These are phyloP conservation scores for Drosophila mojavensis DNA, from an alignment of 1,140 invertebrate species.

Conservation along the genomic window DNA sequence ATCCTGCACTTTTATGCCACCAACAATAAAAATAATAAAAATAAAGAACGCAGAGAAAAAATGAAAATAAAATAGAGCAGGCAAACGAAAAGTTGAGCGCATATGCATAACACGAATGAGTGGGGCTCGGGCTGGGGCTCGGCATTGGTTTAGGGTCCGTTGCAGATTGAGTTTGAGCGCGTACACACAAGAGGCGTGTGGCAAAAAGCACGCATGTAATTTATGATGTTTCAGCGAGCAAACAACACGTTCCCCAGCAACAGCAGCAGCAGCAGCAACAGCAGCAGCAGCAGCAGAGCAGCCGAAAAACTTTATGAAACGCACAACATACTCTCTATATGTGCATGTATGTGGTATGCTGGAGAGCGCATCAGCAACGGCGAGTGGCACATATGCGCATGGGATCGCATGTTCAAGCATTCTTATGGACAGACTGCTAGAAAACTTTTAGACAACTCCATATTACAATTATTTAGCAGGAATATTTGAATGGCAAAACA, in stretches of 20 bases:
- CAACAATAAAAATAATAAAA: slow-evolving; percentile 13
- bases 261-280: neutral
- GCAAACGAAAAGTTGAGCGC: slow-evolving; percentile 18
- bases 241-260: slow-evolving; percentile 67
- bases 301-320: slow-evolving; percentile 63
- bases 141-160: neutral
- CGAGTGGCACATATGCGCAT: slow-evolving; percentile 36
- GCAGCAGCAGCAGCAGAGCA: neutral
- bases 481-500: neutral
- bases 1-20: slow-evolving; percentile 22
- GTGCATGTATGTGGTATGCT: too few species aligned
- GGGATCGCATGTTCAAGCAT: slow-evolving; percentile 22
- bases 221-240: slow-evolving; percentile 81
- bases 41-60: neutral
- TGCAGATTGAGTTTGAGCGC: slow-evolving; percentile 70
- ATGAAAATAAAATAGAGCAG: neutral
- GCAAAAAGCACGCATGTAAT: slow-evolving; percentile 79
- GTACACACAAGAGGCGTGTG: slow-evolving; percentile 76
- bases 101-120: slow-evolving; percentile 29
- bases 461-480: neutral
- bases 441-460: slow-evolving; percentile 13
- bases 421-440: neutral
- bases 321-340: slow-evolving; percentile 23
- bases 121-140: neutral
- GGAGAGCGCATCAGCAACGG: slow-evolving; percentile 2